Evolutionary conservation across 2,113 vertebrate species (phyloP).

Genomic region (Chamaea fasciata): DNA sequence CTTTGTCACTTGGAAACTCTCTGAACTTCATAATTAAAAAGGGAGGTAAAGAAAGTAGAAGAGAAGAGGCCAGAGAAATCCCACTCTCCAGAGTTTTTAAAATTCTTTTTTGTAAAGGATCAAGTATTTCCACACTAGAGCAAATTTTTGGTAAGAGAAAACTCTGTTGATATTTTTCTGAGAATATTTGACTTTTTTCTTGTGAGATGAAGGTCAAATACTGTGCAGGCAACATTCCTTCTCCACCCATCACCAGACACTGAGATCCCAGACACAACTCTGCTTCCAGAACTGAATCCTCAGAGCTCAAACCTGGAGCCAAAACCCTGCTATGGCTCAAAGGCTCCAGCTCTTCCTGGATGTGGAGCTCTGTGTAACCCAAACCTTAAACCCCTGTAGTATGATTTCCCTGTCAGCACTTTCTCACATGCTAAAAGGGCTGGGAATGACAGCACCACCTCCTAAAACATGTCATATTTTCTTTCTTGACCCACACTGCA

Average conservation of each 20-base stretch:
- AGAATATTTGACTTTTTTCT: neutral
- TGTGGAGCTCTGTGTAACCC: rapidly evolving
- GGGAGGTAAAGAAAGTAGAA: neutral
- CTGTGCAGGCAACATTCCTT: neutral
- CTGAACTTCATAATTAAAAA: neutral
- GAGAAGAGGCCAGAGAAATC: neutral
- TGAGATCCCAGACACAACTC: neutral
- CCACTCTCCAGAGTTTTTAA: neutral
- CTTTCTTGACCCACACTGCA: neutral
- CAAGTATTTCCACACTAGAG: neutral
- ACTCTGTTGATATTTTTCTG: neutral
- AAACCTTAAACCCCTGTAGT: neutral
- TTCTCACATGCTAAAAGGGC: neutral
- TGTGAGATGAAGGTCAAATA: neutral
- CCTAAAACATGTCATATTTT: neutral
- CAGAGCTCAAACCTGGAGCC: neutral
- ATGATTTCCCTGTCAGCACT: rapidly evolving
- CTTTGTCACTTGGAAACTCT: neutral
- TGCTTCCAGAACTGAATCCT: neutral
- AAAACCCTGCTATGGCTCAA: neutral
- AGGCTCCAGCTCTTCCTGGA: neutral
- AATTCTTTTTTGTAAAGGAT: neutral
- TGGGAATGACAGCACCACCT: neutral
- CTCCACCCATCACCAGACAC: neutral
- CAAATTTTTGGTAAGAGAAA: neutral